Conservation (phyloP, 2,797 vertebrate genomes). For the Pangasius krempfi region DNA sequence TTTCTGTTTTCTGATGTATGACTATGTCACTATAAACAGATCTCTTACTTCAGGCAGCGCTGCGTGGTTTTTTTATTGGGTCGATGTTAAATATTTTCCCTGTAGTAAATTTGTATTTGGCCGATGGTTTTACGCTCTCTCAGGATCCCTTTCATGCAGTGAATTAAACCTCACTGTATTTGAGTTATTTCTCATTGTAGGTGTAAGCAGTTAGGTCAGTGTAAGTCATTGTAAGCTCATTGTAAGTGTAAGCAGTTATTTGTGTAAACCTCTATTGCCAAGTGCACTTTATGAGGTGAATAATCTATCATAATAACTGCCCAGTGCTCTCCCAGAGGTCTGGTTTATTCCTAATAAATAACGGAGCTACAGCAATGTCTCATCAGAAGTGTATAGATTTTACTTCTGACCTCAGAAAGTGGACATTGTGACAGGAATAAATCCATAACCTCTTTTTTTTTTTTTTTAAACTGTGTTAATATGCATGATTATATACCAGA, state of each 20-base stretch:
- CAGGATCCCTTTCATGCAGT: not conserved
- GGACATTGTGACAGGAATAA: not conserved
- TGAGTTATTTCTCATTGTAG: not conserved
- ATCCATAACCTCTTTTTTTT: not conserved
- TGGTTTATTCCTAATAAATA: conserved; percentile 57
- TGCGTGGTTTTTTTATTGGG: not conserved
- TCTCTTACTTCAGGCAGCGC: not conserved
- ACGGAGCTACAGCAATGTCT: conserved; percentile 27
- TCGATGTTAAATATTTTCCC: conserved; percentile 11
- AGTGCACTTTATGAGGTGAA: conserved; percentile 51
- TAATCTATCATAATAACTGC: conserved; percentile 54
- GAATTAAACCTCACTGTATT: not conserved
- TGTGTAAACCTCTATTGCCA: not conserved
- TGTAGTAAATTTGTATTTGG: not conserved
- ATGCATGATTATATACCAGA: not conserved
- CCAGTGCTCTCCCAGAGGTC: conserved; percentile 34
- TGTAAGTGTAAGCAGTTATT: not conserved
- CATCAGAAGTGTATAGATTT: not conserved
- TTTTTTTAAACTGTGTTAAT: not conserved
- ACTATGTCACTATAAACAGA: not conserved
- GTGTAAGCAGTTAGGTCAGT: not conserved
- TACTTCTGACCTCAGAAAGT: not conserved
- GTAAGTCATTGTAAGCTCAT: not conserved
- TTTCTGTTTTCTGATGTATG: not conserved
- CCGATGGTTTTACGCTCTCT: not conserved